Conservation (phyloP, 2,113 vertebrate genomes). For the Pomatostomus ruficeps region DNA sequence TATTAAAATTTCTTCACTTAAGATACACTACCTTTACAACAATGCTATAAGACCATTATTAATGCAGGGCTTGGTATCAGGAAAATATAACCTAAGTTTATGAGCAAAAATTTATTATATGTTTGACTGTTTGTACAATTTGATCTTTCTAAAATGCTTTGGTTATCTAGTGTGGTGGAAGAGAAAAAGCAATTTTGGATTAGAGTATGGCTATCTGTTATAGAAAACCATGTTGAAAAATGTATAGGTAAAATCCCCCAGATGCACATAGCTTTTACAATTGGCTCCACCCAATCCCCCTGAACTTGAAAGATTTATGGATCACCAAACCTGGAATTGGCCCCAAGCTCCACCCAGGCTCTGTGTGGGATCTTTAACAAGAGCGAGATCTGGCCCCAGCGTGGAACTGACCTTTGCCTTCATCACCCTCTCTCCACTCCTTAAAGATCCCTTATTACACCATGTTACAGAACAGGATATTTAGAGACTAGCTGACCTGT, state of each 20-base stretch:
- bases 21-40: background rate
- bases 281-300: background rate
- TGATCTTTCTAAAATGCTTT: background rate
- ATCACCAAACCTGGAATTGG: background rate
- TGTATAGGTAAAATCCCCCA: background rate
- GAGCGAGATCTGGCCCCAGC: background rate
- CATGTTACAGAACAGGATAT: background rate
- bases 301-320: background rate
- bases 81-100: background rate
- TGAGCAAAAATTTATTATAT: background rate
- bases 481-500: background rate
- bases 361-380: rapidly evolving
- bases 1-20: background rate
- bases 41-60: background rate
- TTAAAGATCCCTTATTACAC: background rate
- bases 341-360: background rate
- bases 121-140: background rate
- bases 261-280: background rate
- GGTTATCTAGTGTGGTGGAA: background rate
- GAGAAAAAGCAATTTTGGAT: background rate
- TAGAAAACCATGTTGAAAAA: background rate
- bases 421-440: background rate
- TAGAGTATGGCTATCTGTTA: background rate
- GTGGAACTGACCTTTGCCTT: background rate
- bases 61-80: background rate